These are phyloP conservation scores for Chiridota heheva DNA, from an alignment of 35 echinoderm and acorn worm genomes.

Conservation along the genomic window DNA sequence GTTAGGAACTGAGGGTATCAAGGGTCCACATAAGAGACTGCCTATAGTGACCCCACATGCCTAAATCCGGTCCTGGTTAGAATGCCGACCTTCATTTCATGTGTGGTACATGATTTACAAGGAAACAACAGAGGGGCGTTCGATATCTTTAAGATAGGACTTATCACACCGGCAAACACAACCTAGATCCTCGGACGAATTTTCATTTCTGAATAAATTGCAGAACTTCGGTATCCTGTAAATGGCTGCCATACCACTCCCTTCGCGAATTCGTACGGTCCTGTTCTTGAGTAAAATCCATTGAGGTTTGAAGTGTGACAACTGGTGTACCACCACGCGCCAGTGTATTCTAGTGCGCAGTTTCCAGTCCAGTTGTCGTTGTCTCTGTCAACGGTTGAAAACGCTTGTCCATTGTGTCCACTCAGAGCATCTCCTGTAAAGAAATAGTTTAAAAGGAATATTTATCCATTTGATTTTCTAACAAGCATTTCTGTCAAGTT, in stretches of 20 bases:
- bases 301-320: constrained; percentile 90
- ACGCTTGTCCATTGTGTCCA: constrained; percentile 65
- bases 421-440: constrained; percentile 69
- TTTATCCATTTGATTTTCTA: no score
- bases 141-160: no score
- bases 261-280: constrained; percentile 51
- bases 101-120: no score
- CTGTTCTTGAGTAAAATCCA: constrained; percentile 59
- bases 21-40: no score
- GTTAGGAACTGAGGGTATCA: no score
- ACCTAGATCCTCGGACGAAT: constrained; percentile 47
- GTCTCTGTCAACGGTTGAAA: constrained; percentile 84
- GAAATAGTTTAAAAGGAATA: background rate
- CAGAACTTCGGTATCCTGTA: constrained; percentile 63
- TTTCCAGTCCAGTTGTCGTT: constrained; percentile 79
- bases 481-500: no score
- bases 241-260: constrained; percentile 78
- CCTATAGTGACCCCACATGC: no score
- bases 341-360: constrained; percentile 73
- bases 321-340: constrained; percentile 78
- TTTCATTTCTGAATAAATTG: constrained; percentile 70
- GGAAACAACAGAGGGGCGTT: no score
- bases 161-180: no score
- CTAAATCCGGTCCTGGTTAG: no score
- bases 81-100: no score